Base-by-base conservation (phyloP, 2,888 invertebrate species). In the Antitype chi region DNA sequence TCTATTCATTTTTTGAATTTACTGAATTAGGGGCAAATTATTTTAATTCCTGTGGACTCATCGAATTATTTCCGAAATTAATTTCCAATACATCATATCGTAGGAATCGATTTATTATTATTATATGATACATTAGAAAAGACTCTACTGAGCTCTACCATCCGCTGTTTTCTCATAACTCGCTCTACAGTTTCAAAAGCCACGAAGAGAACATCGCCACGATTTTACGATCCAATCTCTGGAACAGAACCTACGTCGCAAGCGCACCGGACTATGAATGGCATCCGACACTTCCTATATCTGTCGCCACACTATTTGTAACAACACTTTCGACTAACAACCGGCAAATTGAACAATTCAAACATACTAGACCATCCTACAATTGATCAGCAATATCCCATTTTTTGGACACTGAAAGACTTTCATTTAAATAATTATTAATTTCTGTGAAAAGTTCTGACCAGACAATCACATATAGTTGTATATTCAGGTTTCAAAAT, bases 211-310 rank as follows among this genome's bases (percentile, higher is more conserved):
- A 79, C 85, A 89, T 86, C 81, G 78, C 76, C 84, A 88, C 88
- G 86, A 89, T 85, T 91, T 92, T 91, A 91, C 90, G 91, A 91
- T 88, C 88, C 87, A 87, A 92, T 90, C 90, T 87, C 77, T 80
- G 78, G 82, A 82, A 81, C 82, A 85, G 82, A 85, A 80, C 71
- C 78, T 84, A 84, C 84, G 85, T 88, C 85, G 78, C 87, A 77
- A 82, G 83, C 80, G 82, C 89, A 76, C 82, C 82, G 79, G 85
- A 87, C 89, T 87, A 89, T 88, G 89, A 87, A 88, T 85, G 87
- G 89, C 85, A 89, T 89, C 89, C 86, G 76, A 88, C 80, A 85
- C 87, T 85, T 88, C 89, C 86, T 89, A 86, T 78, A 83, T 86
- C 81, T 82, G 85, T 84, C 84, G 72, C 85, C 70, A 78, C 75